Evolutionary conservation across 2,888 invertebrate genomes (phyloP).

Genomic region (Drosophila histrio): DNA sequence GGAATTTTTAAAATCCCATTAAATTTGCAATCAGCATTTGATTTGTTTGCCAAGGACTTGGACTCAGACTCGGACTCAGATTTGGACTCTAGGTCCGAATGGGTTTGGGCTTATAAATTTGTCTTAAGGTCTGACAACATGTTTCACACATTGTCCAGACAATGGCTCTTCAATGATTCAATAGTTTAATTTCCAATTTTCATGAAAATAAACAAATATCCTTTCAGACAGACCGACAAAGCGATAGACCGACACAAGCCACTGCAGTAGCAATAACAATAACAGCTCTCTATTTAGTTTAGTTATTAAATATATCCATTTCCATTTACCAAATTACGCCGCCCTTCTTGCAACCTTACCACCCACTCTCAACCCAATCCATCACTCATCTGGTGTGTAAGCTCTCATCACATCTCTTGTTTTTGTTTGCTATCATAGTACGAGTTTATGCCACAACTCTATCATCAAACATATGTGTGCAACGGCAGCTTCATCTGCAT

Average conservation of each 20-base stretch:
- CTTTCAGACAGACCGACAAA: neutral
- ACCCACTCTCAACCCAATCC: neutral
- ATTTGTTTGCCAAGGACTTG: slow-evolving; percentile 61
- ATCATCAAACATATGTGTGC: slow-evolving; percentile 3
- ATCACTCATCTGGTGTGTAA: neutral
- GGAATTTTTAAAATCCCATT: slow-evolving; percentile 74
- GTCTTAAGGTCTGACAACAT: slow-evolving; percentile 9
- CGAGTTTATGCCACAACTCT: slow-evolving; percentile 5
- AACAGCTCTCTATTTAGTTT: slow-evolving; percentile 60
- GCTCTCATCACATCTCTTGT: neutral
- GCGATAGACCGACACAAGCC: neutral
- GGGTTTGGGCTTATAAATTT: neutral
- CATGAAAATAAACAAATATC: slow-evolving; percentile 62
- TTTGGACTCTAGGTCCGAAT: neutral
- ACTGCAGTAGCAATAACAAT: slow-evolving; percentile 2
- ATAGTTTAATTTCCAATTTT: slow-evolving; percentile 60
- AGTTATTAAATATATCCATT: slow-evolving; percentile 73
- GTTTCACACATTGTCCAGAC: slow-evolving; percentile 36
- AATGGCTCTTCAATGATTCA: slow-evolving; percentile 66
- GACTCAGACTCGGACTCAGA: neutral
- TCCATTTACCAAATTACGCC: slow-evolving; percentile 59
- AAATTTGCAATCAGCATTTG: slow-evolving; percentile 72
- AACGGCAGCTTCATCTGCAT: neutral
- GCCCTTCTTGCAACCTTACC: neutral
- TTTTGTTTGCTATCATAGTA: neutral